A percentile compares a stretch with the other conserved stretches of the same genome.
phyloP scores from a whole-genome alignment of 2,113 vertebrate genomes.

The Notiomystis cincta region DNA sequence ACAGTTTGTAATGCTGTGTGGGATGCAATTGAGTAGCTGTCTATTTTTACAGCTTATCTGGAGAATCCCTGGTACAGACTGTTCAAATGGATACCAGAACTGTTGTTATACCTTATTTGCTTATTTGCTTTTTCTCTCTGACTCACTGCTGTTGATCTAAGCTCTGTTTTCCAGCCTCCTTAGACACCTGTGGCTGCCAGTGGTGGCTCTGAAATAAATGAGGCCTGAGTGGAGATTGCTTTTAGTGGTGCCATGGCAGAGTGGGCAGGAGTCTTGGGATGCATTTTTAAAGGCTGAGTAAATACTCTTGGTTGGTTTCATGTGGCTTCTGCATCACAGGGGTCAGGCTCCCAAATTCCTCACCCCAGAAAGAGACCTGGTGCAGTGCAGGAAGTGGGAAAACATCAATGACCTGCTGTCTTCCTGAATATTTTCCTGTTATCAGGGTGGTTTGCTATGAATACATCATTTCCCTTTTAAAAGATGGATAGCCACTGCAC shows the following conservation, averaged over 20 bases:
- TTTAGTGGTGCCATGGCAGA: neutral
- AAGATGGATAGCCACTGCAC: neutral
- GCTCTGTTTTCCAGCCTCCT: neutral
- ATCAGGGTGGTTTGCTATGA: neutral
- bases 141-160: neutral
- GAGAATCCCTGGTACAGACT: slow-evolving; percentile 30
- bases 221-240: neutral
- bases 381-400: neutral
- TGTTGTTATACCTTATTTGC: neutral
- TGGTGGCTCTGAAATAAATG: neutral
- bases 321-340: fast-evolving
- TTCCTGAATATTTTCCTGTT: neutral
- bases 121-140: neutral
- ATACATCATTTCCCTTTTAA: neutral
- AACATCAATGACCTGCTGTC: neutral
- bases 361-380: neutral
- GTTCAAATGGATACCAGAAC: neutral
- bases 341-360: neutral
- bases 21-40: neutral
- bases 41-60: slow-evolving; percentile 23
- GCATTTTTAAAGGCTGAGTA: neutral
- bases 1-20: neutral
- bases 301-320: neutral
- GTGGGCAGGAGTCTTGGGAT: neutral
- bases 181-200: neutral